Evolutionary conservation across 1,140 invertebrate genomes (phyloP).

Genomic region (Drosophila pandora): DNA sequence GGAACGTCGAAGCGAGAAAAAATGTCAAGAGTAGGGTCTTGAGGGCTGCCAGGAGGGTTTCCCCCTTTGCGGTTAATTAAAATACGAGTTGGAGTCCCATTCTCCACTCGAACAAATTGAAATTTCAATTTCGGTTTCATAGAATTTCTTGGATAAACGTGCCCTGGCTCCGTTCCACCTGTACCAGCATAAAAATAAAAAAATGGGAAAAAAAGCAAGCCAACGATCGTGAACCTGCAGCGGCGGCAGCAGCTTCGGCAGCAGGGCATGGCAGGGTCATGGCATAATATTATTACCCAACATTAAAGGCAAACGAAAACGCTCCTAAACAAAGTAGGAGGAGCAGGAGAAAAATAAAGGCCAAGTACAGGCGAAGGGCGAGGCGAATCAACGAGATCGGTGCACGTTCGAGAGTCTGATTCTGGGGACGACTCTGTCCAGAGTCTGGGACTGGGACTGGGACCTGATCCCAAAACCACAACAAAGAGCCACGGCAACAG

Average conservation of each 20-base stretch:
- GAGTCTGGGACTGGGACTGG: slow-evolving; percentile 20
- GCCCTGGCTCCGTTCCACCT: slow-evolving; percentile 52
- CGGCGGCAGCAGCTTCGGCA: slow-evolving; percentile 17
- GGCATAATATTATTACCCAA: slow-evolving; percentile 77
- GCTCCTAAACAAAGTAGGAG: slow-evolving; percentile 73
- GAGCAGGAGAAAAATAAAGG: slow-evolving; percentile 29
- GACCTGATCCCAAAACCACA: slow-evolving; percentile 48
- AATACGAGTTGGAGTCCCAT: slow-evolving; percentile 14
- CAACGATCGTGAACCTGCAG: slow-evolving; percentile 67
- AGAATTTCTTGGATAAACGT: slow-evolving; percentile 17
- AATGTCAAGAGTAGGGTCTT: slow-evolving; percentile 60
- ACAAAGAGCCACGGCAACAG: slow-evolving; percentile 76
- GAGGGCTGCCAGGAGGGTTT: slow-evolving; percentile 45
- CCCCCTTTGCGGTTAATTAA: slow-evolving; percentile 29
- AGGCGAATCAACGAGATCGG: slow-evolving; percentile 63
- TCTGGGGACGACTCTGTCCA: slow-evolving; percentile 6
- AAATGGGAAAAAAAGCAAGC: slow-evolving; percentile 27
- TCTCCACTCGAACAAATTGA: slow-evolving; percentile 31
- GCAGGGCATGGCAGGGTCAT: slow-evolving; percentile 53
- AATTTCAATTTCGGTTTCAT: slow-evolving; percentile 52
- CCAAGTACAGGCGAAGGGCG: slow-evolving; percentile 42
- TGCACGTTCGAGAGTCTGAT: slow-evolving; percentile 44
- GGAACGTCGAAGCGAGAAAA: slow-evolving; percentile 67
- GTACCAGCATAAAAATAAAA: slow-evolving; percentile 79
- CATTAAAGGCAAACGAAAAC: slow-evolving; percentile 72